A percentile compares a stretch with the other conserved stretches of the same genome.
Evolutionary conservation across 2,113 vertebrate species (phyloP).

Genomic region (Aplodontia rufa): DNA sequence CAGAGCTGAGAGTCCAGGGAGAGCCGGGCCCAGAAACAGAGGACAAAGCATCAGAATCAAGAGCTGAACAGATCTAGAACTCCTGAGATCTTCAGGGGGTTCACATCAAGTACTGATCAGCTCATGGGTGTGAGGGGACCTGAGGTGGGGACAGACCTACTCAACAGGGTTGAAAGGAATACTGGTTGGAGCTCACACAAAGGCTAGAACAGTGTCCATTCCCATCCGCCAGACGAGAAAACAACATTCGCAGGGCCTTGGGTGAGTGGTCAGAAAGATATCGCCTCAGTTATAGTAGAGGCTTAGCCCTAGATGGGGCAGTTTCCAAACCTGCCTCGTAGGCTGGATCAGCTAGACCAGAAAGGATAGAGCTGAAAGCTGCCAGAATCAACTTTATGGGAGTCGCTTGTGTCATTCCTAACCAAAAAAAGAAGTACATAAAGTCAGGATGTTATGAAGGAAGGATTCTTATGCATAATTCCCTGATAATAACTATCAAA

Average conservation of each 20-base stretch:
- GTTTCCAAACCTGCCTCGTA: background rate
- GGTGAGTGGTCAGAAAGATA: background rate
- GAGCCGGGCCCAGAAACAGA: background rate
- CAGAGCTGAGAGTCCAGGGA: background rate
- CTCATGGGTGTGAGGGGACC: accelerated
- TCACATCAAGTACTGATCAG: background rate
- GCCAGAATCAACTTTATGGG: background rate
- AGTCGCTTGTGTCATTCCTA: background rate
- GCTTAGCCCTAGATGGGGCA: background rate
- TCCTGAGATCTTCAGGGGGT: no score
- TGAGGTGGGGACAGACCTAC: background rate
- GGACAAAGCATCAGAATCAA: background rate
- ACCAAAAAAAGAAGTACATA: background rate
- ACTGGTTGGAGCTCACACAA: background rate
- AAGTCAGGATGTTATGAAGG: background rate
- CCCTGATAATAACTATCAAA: background rate
- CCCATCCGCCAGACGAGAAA: background rate
- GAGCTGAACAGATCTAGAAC: background rate
- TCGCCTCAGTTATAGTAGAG: background rate
- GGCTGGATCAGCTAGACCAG: background rate
- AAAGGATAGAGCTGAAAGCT: background rate
- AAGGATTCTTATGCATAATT: background rate
- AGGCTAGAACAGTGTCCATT: background rate
- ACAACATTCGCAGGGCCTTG: background rate
- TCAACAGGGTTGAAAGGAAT: background rate